Evolutionary conservation across 2,797 vertebrate species (phyloP), one percentile per base, ranked within the genome.

Genomic region (Enteromius thamalakanensis): DNA sequence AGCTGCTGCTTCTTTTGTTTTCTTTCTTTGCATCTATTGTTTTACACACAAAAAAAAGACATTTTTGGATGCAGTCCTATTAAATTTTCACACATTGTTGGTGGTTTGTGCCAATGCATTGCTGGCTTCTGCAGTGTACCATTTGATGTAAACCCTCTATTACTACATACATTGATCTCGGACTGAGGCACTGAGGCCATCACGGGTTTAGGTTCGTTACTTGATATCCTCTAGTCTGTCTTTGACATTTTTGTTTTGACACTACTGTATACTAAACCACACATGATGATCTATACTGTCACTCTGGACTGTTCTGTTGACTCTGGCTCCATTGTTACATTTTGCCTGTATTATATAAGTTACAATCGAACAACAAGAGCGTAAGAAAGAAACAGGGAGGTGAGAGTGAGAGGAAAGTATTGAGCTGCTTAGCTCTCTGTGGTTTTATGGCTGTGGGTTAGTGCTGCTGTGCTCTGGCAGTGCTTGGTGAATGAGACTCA

Each of bases 401-500:
- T 60, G 15, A 26, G 2, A 62, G 29, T 19, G 29, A 37, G 67
- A 47, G 29, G 58, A 42, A 72, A 23, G 42, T 58, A 9, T 10
- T 2, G 53, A n/a, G 19, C 21, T 37, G 60, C 23, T 49, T 23
- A 34, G 42, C 60, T 75, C 26, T 62, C 67, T 42, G 49, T 58
- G 2, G 51, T 70, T 79, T 29, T 58, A 80, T 29, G 78, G 49
- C 65, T 70, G 65, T 4, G 6, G 69, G 80, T 72, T 69, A 29
- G 26, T 47, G 19, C 51, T 9, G 53, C 26, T 70, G 26, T 6
- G 12, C 55, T 71, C 55, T 72, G 53, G 79, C 68, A 81, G 67
- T 21, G 26, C 37, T 6, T 62, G 12, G 53, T 34, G 40, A 72
- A 72, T 10, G 53, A 19, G 29, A 4, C 40, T n/a, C 17, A 6